A percentile compares a stretch with the other conserved stretches of the same genome.
Conservation (phyloP, 2,888 invertebrate genomes). For the Leptinotarsa haldemani region DNA sequence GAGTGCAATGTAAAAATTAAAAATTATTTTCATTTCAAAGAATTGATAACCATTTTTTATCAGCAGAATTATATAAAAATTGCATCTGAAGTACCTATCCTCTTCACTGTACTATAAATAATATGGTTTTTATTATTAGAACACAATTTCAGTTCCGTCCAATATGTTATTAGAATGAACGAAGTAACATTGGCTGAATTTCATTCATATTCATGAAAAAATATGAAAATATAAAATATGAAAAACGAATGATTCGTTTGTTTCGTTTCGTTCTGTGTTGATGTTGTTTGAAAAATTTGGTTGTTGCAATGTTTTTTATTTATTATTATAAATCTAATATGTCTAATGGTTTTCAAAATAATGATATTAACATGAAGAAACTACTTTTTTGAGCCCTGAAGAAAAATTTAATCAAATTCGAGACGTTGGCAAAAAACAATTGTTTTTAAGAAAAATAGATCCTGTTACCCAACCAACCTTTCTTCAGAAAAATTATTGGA, state of each 20-base stretch:
- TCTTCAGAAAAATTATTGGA: not conserved
- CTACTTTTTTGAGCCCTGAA: too few relatives aligned
- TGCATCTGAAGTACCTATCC: constrained; percentile 7
- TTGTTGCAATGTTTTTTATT: too few relatives aligned
- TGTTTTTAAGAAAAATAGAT: too few relatives aligned
- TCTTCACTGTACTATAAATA: not conserved
- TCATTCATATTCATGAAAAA: not conserved
- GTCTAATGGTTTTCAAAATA: too few relatives aligned
- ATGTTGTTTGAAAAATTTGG: not conserved
- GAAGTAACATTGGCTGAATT: not conserved
- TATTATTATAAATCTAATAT: too few relatives aligned
- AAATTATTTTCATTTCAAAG: not conserved
- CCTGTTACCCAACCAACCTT: too few relatives aligned
- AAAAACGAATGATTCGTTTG: too few relatives aligned
- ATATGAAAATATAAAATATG: too few relatives aligned
- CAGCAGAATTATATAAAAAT: not conserved
- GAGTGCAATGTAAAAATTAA: not conserved
- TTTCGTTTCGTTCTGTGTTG: not conserved
- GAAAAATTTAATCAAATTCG: too few relatives aligned
- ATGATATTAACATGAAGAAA: too few relatives aligned
- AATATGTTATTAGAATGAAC: not conserved
- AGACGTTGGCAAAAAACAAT: too few relatives aligned
- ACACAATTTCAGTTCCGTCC: not conserved
- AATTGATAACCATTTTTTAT: not conserved
- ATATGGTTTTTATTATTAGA: not conserved